Percentiles rank a stretch among this genome's conserved stretches.
Evolutionary conservation across 1,140 invertebrate genomes (phyloP).

Genomic region (Choristoneura fumiferana): DNA sequence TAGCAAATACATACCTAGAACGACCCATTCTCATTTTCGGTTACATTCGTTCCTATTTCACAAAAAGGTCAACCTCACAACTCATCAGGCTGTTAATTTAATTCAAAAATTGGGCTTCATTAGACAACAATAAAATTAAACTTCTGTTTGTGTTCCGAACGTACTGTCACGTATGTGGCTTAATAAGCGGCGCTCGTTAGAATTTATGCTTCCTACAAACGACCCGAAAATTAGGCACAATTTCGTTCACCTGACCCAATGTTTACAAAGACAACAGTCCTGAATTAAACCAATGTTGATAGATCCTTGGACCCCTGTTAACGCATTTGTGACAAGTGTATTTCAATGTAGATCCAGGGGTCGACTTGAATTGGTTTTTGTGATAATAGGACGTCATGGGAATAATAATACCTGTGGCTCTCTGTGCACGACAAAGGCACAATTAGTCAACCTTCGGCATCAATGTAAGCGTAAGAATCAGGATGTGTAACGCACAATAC

Average conservation of each 20-base stretch:
- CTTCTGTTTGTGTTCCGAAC: constrained; percentile 9
- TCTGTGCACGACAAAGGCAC: constrained; percentile 8
- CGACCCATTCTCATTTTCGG: neutral
- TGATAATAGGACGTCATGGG: constrained; percentile 12
- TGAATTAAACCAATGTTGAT: constrained; percentile 18
- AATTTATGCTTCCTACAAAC: constrained; percentile 17
- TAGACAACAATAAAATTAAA: constrained; percentile 11
- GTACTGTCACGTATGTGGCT: constrained; percentile 18
- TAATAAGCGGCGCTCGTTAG: constrained; percentile 15
- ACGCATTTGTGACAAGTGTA: constrained; percentile 18
- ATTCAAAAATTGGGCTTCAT: constrained; percentile 18
- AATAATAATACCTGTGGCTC: constrained; percentile 8
- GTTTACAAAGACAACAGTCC: constrained; percentile 17
- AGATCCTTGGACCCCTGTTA: neutral
- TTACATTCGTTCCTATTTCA: neutral
- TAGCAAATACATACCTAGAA: no score
- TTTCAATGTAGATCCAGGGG: constrained; percentile 13
- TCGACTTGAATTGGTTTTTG: constrained; percentile 11
- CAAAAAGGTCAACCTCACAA: neutral
- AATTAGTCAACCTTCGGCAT: constrained; percentile 11
- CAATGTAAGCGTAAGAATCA: neutral
- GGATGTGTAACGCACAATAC: neutral
- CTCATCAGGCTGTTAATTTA: constrained; percentile 5
- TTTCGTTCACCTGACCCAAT: constrained; percentile 18
- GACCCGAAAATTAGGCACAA: constrained; percentile 17